These are phyloP conservation scores for Cossypha caffra DNA, from an alignment of 2,797 vertebrate species.

Conservation along the genomic window DNA sequence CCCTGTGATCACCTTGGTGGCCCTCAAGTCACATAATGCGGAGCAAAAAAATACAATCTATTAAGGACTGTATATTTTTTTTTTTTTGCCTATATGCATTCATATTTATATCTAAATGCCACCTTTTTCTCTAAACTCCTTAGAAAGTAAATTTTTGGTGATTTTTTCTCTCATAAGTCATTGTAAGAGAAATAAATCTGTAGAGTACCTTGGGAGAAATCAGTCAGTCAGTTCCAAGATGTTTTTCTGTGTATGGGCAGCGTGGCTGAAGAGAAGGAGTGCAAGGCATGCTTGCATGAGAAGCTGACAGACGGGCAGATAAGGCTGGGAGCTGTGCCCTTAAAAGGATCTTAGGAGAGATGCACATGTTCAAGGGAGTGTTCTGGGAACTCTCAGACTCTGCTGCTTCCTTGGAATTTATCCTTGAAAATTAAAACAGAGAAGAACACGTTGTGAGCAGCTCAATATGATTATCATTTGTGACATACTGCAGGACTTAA, in stretches of 20 bases:
- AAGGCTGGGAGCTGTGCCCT: not conserved
- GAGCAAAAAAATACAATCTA: not conserved
- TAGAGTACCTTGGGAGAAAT: not conserved
- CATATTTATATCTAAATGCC: not conserved
- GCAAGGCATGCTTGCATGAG: not conserved
- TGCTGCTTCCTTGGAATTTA: conserved; percentile 7
- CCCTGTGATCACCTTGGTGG: not conserved
- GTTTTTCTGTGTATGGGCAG: not conserved
- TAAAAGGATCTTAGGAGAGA: not conserved
- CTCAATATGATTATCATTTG: not conserved
- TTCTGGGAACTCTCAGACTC: not conserved
- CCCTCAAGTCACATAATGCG: not conserved
- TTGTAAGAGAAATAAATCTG: not conserved
- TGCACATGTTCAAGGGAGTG: not conserved
- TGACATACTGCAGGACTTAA: not conserved
- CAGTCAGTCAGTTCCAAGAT: not conserved
- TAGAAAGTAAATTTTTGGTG: not conserved
- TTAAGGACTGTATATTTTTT: not conserved
- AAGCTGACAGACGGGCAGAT: not conserved
- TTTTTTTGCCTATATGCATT: not conserved
- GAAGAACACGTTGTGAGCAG: not conserved
- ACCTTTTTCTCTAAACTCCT: not conserved
- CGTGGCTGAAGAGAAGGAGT: not conserved
- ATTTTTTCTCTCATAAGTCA: not conserved
- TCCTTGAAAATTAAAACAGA: conserved; percentile 29